phyloP scores from a whole-genome alignment of 2,113 vertebrate species.

The Progne subis region DNA sequence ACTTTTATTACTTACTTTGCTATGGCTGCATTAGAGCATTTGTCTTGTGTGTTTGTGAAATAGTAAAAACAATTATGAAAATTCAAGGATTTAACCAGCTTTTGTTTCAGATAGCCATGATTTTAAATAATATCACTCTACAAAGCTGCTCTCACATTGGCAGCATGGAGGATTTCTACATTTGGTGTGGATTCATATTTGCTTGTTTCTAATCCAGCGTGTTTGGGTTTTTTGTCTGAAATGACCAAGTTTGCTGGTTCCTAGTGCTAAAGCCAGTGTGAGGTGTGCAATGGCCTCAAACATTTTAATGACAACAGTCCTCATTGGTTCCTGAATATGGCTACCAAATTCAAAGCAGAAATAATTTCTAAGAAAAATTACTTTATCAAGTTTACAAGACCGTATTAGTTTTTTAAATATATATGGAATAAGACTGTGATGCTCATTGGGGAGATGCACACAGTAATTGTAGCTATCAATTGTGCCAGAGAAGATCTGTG shows the following conservation, averaged over 20 bases:
- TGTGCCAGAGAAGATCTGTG: neutral
- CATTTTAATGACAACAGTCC: neutral
- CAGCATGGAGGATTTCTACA: neutral
- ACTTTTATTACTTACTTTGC: neutral
- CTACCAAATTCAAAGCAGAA: neutral
- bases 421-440: neutral
- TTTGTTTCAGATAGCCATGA: neutral
- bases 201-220: neutral
- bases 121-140: neutral
- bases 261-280: neutral
- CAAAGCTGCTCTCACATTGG: neutral
- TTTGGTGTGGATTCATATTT: neutral
- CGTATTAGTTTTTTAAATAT: rapidly evolving
- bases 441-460: neutral
- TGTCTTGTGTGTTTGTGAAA: neutral
- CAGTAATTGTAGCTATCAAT: neutral
- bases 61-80: neutral
- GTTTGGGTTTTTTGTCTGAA: neutral
- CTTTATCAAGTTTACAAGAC: neutral
- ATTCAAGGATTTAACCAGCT: neutral
- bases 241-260: neutral
- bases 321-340: neutral
- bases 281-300: neutral
- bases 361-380: neutral
- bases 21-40: neutral